phyloP scores from a whole-genome alignment of 2,113 vertebrate genomes.

The Epinephelus lanceolatus region DNA sequence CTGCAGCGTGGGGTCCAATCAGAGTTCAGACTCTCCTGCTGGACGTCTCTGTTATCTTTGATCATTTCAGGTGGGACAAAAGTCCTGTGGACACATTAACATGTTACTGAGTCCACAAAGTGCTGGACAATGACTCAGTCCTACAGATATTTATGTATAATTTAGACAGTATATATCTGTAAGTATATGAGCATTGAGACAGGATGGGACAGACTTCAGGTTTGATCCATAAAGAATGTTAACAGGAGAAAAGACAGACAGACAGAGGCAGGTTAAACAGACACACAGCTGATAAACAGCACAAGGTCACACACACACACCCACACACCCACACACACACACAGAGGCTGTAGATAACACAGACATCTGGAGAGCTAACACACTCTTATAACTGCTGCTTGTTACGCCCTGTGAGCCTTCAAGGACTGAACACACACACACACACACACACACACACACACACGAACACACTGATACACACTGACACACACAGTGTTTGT shows the following conservation, averaged over 20 bases:
- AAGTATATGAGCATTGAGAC: too few relatives aligned
- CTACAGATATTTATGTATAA: too few relatives aligned
- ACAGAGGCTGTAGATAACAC: conserved; percentile 45
- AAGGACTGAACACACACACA: conserved; percentile 58
- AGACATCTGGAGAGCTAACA: conserved; percentile 56
- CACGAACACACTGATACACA: conserved; percentile 10
- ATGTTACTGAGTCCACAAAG: too few relatives aligned
- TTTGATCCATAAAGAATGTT: background rate
- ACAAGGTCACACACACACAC: conserved; percentile 58
- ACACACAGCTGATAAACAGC: conserved; percentile 44
- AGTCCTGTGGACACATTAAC: too few relatives aligned
- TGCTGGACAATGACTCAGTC: too few relatives aligned
- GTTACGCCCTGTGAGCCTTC: conserved; percentile 57
- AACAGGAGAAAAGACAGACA: background rate
- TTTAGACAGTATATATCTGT: too few relatives aligned
- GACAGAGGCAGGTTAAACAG: background rate
- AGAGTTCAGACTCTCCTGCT: too few relatives aligned
- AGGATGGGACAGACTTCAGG: background rate
- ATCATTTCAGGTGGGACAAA: too few relatives aligned
- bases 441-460: background rate
- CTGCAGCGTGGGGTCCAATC: too few relatives aligned
- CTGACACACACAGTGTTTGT: conserved; percentile 25
- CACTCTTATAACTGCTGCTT: conserved; percentile 47
- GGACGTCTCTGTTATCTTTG: too few relatives aligned
- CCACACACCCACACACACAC: conserved; percentile 23